Conservation (phyloP, 2,888 invertebrate species). For the Punctoribates punctum region DNA sequence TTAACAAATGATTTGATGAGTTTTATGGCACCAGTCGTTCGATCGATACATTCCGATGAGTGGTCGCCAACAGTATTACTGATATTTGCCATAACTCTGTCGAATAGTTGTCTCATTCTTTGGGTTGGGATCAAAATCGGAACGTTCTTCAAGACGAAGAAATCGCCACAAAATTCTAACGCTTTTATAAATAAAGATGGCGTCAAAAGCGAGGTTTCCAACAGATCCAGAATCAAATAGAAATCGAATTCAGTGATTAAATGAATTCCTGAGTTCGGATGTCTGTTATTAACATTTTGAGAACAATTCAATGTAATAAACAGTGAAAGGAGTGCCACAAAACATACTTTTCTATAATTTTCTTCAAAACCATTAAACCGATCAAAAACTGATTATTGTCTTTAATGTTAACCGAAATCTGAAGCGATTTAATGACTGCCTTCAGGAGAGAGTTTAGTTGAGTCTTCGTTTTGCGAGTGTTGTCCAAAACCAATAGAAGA, state of each 20-base stretch:
- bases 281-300: no score
- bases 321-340: neutral
- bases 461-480: neutral
- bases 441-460: neutral
- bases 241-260: neutral
- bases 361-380: neutral
- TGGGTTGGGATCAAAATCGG: neutral
- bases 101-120: neutral
- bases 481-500: neutral
- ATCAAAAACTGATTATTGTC: neutral
- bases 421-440: neutral
- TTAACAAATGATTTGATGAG: neutral
- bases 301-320: neutral
- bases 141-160: neutral
- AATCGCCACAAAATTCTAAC: neutral
- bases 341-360: neutral
- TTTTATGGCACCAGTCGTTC: neutral
- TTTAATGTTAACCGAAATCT: neutral
- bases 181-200: neutral
- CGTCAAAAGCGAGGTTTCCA: neutral
- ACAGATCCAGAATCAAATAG: neutral
- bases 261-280: neutral
- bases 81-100: neutral
- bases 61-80: neutral
- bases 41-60: neutral